Percentiles rank a stretch among this genome's conserved stretches.
These are phyloP conservation scores for Perca schrenkii DNA, from an alignment of 2,113 vertebrate genomes.

Conservation along the genomic window DNA sequence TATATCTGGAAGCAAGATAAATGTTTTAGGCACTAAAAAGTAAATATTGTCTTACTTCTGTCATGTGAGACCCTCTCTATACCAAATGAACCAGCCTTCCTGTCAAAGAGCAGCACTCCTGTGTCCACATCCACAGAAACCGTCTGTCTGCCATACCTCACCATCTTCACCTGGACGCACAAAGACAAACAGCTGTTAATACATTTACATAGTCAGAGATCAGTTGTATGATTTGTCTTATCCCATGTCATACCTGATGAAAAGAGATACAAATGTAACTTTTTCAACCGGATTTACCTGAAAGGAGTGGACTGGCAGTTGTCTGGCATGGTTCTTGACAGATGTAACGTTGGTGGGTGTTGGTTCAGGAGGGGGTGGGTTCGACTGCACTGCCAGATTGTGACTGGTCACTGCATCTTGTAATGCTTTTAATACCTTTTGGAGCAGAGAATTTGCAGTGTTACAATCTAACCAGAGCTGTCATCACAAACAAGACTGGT, in stretches of 20 bases:
- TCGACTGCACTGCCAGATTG: slow-evolving; percentile 84
- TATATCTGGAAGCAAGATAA: background rate
- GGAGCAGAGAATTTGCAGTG: slow-evolving; percentile 6
- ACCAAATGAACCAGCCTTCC: slow-evolving; percentile 68
- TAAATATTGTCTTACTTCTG: slow-evolving; percentile 80
- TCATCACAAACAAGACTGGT: background rate
- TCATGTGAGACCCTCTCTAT: slow-evolving; percentile 87
- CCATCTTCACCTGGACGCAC: slow-evolving; percentile 85
- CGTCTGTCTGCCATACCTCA: slow-evolving; percentile 82
- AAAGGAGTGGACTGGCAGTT: slow-evolving; percentile 84
- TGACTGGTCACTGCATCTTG: slow-evolving; percentile 87
- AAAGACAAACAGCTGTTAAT: background rate
- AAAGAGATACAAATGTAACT: background rate
- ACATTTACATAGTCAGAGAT: background rate
- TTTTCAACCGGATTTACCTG: slow-evolving; percentile 79
- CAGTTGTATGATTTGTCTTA: background rate
- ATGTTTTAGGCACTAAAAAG: background rate
- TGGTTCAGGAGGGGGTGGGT: slow-evolving; percentile 44
- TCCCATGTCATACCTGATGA: background rate
- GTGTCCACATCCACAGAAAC: slow-evolving; percentile 86
- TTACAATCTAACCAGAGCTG: background rate
- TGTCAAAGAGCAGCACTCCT: slow-evolving; percentile 85
- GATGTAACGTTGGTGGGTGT: slow-evolving; percentile 24
- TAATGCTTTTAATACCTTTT: slow-evolving; percentile 87
- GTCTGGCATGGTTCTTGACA: slow-evolving; percentile 68